Evolutionary conservation across 2,888 invertebrate species (phyloP).

Genomic region (Hemistola chrysoprasaria): DNA sequence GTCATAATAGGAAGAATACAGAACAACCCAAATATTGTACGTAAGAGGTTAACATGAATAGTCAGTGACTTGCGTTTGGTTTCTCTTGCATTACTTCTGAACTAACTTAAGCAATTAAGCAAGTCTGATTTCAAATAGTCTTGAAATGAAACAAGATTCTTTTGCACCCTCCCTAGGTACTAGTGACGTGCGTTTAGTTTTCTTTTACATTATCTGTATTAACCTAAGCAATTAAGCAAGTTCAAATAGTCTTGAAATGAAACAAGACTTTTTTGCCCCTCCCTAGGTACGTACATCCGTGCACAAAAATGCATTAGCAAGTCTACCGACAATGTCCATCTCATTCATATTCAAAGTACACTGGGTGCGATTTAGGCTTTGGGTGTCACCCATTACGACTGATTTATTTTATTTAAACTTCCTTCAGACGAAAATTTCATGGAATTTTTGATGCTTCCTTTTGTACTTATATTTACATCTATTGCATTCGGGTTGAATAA

Average conservation of each 20-base stretch:
- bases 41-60: no score
- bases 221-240: no score
- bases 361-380: constrained; percentile 17
- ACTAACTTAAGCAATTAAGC: no score
- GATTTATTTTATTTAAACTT: constrained; percentile 20
- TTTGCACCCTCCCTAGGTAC: constrained; percentile 7
- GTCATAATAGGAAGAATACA: no score
- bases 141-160: not conserved
- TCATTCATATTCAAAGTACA: constrained; percentile 23
- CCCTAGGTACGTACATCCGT: constrained; percentile 12
- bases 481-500: no score
- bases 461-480: no score
- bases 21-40: no score
- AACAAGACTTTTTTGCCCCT: constrained; percentile 4
- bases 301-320: constrained; percentile 20
- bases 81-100: no score
- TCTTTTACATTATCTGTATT: no score
- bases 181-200: no score
- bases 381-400: constrained; percentile 12
- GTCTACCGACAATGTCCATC: constrained; percentile 15
- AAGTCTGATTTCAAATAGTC: no score
- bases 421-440: constrained; percentile 16
- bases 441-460: constrained; percentile 12
- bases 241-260: not conserved
- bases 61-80: no score